phyloP scores from a whole-genome alignment of 2,888 invertebrate species.

The Eurytoma adleriae region DNA sequence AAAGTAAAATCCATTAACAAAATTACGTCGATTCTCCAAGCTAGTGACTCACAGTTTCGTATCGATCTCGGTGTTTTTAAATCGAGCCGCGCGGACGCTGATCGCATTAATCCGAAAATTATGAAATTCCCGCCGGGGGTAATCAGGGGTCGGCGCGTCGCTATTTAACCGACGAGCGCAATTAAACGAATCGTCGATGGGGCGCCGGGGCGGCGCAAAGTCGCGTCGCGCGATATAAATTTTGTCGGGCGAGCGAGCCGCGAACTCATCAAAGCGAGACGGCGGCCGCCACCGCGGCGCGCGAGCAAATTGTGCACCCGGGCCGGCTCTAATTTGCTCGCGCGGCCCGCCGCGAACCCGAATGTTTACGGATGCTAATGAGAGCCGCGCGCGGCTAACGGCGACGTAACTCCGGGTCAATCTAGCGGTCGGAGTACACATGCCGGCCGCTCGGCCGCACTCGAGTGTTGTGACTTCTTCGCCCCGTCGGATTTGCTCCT shows the following conservation, averaged over 20 bases:
- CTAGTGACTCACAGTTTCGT: no score
- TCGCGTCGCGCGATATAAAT: conserved; percentile 29
- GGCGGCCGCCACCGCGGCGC: no score
- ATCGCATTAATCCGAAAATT: conserved; percentile 29
- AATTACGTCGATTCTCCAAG: no score
- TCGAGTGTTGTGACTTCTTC: no score
- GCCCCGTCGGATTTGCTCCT: no score
- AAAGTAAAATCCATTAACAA: no score
- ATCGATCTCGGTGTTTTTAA: background rate
- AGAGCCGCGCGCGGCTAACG: conserved; percentile 10
- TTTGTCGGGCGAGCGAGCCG: background rate
- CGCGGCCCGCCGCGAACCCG: conserved; percentile 16
- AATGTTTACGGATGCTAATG: conserved; percentile 49
- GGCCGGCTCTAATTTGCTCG: conserved; percentile 33
- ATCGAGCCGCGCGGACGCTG: background rate
- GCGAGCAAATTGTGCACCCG: conserved; percentile 24
- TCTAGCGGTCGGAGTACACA: background rate
- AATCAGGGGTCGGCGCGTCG: background rate
- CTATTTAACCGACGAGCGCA: conserved; percentile 24
- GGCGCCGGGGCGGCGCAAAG: background rate
- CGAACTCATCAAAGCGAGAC: conserved; percentile 29
- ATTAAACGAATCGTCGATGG: conserved; percentile 28
- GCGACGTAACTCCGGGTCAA: conserved; percentile 23
- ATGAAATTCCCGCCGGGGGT: background rate
- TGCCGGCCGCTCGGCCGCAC: no score